Evolutionary conservation across 2,888 invertebrate genomes (phyloP).

Genomic region (Limnephilus rhombicus): DNA sequence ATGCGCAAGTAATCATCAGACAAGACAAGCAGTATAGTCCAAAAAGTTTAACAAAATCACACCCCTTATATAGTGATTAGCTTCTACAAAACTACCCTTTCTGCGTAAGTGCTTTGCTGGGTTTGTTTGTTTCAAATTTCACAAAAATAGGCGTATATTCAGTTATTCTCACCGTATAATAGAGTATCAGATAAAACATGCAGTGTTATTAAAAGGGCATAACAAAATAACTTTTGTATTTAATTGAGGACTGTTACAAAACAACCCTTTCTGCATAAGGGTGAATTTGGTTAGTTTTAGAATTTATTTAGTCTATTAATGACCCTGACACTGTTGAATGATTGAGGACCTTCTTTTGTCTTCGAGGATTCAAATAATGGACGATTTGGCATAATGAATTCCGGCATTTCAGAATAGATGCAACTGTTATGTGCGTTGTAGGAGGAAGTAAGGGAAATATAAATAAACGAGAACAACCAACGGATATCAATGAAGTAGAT

Average conservation of each 20-base stretch:
- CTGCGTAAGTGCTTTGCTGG: too few species aligned
- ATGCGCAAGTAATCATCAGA: not conserved
- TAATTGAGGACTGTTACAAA: not conserved
- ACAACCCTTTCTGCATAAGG: not conserved
- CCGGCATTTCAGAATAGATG: constrained; percentile 13
- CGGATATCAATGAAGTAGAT: not conserved
- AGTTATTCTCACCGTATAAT: too few species aligned
- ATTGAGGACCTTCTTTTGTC: constrained; percentile 43
- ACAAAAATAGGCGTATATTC: too few species aligned
- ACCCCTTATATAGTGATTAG: too few species aligned
- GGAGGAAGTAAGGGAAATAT: not conserved
- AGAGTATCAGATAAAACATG: too few species aligned
- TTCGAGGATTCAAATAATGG: constrained; percentile 41
- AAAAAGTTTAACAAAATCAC: not conserved
- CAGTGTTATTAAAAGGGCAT: too few species aligned
- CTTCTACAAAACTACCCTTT: not conserved
- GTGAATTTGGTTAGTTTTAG: not conserved
- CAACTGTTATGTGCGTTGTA: not conserved
- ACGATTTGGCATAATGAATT: constrained; percentile 42
- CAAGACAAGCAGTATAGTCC: not conserved
- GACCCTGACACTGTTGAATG: constrained; percentile 48
- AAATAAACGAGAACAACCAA: not conserved
- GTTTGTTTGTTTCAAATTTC: too few species aligned
- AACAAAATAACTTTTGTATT: not conserved
- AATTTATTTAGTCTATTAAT: constrained; percentile 38